These are phyloP conservation scores for Oceanodroma tethys DNA, from an alignment of 2,113 vertebrate genomes.

Conservation along the genomic window DNA sequence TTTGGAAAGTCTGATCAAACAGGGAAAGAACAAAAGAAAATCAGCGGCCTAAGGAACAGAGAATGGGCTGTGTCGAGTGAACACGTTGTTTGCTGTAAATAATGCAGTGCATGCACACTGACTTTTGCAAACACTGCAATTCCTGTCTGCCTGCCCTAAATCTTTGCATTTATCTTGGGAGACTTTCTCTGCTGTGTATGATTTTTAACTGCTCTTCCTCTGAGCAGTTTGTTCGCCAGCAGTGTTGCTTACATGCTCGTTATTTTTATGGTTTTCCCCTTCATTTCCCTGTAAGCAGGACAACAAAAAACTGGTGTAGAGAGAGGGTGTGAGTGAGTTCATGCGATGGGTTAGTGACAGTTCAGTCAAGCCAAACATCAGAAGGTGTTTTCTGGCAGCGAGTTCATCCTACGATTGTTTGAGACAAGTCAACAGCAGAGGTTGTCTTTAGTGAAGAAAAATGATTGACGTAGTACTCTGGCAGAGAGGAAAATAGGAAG, in stretches of 20 bases:
- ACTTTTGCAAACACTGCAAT: conserved; percentile 8
- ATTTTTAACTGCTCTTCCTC: background rate
- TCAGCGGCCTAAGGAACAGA: background rate
- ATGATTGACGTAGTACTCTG: background rate
- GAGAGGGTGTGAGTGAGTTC: background rate
- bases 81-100: background rate
- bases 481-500: background rate
- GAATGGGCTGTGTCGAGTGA: background rate
- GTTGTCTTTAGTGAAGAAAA: background rate
- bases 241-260: background rate
- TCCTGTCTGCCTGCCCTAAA: background rate
- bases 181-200: background rate
- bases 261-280: background rate
- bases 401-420: background rate
- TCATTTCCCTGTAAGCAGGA: background rate
- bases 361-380: background rate
- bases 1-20: background rate
- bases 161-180: background rate
- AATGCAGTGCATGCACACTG: background rate
- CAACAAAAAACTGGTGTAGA: background rate
- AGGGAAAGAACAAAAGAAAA: background rate
- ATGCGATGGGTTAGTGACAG: background rate
- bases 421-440: background rate
- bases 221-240: background rate
- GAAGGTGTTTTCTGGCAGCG: background rate